These are phyloP conservation scores for Laterallus jamaicensis DNA, from an alignment of 2,113 vertebrate genomes.

Conservation along the genomic window DNA sequence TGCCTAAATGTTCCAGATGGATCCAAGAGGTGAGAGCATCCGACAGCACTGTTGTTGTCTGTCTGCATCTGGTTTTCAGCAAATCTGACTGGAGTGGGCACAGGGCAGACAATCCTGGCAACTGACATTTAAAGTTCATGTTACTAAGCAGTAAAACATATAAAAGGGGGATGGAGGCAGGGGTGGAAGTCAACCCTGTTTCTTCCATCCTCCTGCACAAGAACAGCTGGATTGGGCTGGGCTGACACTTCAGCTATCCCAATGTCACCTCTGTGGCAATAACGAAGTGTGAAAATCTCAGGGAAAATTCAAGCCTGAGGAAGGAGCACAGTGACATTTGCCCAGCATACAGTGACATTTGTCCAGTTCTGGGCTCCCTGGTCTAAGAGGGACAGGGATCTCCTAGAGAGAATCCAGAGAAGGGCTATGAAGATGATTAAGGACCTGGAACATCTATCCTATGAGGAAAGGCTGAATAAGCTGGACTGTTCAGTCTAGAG, in stretches of 20 bases:
- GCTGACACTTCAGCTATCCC: neutral
- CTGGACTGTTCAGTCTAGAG: no score
- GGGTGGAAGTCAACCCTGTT: neutral
- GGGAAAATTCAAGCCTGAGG: neutral
- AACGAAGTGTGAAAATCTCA: neutral
- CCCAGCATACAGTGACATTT: neutral
- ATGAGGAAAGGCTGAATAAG: no score
- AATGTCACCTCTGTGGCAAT: neutral
- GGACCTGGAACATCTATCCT: no score
- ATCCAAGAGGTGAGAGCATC: neutral
- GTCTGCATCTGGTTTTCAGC: neutral
- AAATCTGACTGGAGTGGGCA: neutral
- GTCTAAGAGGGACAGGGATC: no score
- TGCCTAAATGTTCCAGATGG: accelerated
- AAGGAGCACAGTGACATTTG: neutral
- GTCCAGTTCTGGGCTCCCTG: no score
- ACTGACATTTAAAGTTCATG: slow-evolving; percentile 21
- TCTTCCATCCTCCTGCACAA: neutral
- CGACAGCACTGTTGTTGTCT: neutral
- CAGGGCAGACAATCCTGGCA: neutral
- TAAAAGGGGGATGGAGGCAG: neutral
- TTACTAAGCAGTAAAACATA: neutral
- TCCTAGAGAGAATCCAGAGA: no score
- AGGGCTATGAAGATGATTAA: no score
- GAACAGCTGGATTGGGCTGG: neutral